phyloP scores from a whole-genome alignment of 2,888 invertebrate species.

The Formica aserva region DNA sequence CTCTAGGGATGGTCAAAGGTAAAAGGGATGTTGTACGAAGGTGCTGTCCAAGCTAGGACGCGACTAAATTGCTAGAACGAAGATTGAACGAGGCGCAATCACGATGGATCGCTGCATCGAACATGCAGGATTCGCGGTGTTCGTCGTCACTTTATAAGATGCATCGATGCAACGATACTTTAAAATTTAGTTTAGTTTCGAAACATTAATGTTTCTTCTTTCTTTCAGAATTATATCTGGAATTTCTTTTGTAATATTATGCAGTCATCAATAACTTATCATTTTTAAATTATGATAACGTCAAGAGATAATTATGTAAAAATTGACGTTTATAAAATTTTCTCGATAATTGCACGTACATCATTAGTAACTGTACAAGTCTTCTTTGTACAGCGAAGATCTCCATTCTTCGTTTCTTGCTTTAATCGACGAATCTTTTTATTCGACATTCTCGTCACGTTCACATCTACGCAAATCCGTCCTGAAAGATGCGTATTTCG shows the following conservation, averaged over 20 bases:
- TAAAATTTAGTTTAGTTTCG: background rate
- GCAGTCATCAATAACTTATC: background rate
- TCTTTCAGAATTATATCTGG: background rate
- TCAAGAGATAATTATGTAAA: background rate
- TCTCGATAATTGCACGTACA: no score
- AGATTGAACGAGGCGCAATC: conserved; percentile 44
- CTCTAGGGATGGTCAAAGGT: conserved; percentile 25
- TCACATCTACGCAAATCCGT: conserved; percentile 43
- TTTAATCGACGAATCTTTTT: conserved; percentile 13
- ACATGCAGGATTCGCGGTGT: background rate
- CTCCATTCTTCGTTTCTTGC: background rate
- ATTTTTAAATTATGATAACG: background rate
- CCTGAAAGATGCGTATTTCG: conserved; percentile 38
- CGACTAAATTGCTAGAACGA: conserved; percentile 59
- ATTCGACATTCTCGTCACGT: conserved; percentile 7
- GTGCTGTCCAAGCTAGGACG: conserved; percentile 47
- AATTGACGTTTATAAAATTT: background rate
- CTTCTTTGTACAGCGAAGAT: background rate
- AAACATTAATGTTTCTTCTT: background rate
- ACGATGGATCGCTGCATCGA: conserved; percentile 36
- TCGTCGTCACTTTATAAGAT: conserved; percentile 16
- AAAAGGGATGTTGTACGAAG: conserved; percentile 45
- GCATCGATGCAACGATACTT: conserved; percentile 28
- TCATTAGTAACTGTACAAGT: background rate
- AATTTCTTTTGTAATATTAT: background rate